A percentile compares a stretch with the other conserved stretches of the same genome.
phyloP scores from a whole-genome alignment of 1,140 invertebrate species.

The Neodiprion virginianus region DNA sequence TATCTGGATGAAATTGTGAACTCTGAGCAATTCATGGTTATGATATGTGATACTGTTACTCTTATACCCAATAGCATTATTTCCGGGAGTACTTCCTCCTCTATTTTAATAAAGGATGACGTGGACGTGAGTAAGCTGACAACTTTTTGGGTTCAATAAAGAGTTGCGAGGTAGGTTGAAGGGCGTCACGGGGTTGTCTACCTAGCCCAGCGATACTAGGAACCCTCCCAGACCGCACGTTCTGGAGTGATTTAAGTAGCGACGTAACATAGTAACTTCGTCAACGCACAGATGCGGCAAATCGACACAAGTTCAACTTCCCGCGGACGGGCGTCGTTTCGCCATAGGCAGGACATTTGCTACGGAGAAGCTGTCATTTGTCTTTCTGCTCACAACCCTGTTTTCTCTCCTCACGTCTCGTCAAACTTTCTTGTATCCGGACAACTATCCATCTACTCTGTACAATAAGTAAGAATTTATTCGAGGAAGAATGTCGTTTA shows the following conservation, averaged over 20 bases:
- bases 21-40: no score
- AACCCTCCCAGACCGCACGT: slow-evolving; percentile 15
- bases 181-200: neutral
- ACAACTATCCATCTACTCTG: no score
- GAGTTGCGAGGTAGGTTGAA: slow-evolving; percentile 22
- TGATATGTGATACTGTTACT: no score
- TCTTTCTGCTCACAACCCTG: neutral
- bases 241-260: slow-evolving; percentile 55
- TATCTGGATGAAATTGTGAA: no score
- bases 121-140: slow-evolving; percentile 33
- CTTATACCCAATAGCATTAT: no score
- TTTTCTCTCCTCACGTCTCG: neutral
- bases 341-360: neutral
- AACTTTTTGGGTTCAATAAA: slow-evolving; percentile 42
- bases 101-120: slow-evolving; percentile 15
- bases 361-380: neutral
- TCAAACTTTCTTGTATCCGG: neutral
- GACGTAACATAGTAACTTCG: slow-evolving; percentile 54
- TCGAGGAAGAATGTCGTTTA: no score
- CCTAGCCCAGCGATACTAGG: no score
- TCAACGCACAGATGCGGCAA: slow-evolving; percentile 59
- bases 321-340: neutral
- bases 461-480: no score
- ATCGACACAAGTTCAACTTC: slow-evolving; percentile 55
- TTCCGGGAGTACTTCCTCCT: no score